Evolutionary conservation across 1,140 invertebrate species (phyloP).

Genomic region (Tetragonula clypearis): DNA sequence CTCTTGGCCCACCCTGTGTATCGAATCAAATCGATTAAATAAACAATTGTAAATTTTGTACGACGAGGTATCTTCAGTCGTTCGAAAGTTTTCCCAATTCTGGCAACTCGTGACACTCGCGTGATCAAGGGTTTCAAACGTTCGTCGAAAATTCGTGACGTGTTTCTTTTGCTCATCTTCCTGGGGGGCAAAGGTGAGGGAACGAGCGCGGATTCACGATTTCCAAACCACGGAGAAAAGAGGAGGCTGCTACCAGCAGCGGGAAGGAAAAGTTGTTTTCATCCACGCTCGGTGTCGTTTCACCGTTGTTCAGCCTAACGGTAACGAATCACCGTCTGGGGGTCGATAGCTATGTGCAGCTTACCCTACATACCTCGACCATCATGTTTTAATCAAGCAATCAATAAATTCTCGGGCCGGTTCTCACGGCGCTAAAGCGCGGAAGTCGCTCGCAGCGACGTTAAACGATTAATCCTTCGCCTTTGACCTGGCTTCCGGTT

Average conservation of each 20-base stretch:
- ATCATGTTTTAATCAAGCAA: slow-evolving; percentile 68
- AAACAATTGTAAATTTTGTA: too few relatives aligned
- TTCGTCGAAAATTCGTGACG: too few relatives aligned
- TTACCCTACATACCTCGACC: slow-evolving; percentile 66
- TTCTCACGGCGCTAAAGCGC: slow-evolving; percentile 62
- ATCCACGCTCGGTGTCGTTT: slow-evolving; percentile 35
- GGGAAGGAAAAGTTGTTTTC: slow-evolving; percentile 30
- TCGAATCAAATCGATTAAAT: too few relatives aligned
- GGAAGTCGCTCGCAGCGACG: slow-evolving; percentile 52
- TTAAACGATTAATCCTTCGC: slow-evolving; percentile 45
- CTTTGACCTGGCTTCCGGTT: slow-evolving; percentile 16
- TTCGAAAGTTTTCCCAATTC: too few relatives aligned
- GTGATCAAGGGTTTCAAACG: too few relatives aligned
- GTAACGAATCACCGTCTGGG: slow-evolving; percentile 61
- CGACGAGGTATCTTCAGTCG: too few relatives aligned
- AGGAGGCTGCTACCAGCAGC: neutral
- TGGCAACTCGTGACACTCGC: too few relatives aligned
- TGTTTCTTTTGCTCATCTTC: too few relatives aligned
- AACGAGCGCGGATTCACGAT: too few relatives aligned
- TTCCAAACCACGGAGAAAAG: neutral
- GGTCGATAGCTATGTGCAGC: slow-evolving; percentile 58
- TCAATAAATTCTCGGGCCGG: slow-evolving; percentile 63
- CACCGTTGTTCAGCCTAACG: neutral
- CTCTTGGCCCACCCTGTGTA: too few relatives aligned
- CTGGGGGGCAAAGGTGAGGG: too few relatives aligned